A percentile compares a stretch with the other conserved stretches of the same genome.
These are phyloP conservation scores for Tarsius wallacei DNA, from an alignment of 2,797 vertebrate species.

Conservation along the genomic window DNA sequence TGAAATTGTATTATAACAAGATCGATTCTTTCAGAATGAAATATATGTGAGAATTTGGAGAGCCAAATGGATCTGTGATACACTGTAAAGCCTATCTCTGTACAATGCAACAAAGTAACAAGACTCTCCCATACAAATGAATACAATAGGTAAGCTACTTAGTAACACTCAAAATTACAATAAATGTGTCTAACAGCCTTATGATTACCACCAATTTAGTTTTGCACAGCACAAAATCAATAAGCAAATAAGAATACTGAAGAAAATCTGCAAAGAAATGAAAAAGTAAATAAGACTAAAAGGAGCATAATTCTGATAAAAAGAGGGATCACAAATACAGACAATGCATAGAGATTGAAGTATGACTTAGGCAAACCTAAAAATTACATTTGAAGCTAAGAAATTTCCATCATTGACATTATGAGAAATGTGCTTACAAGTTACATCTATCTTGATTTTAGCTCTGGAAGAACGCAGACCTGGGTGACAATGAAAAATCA, in stretches of 20 bases:
- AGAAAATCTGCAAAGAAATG: constrained; percentile 33
- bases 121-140: constrained; percentile 30
- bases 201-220: constrained; percentile 27
- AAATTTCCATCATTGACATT: background rate
- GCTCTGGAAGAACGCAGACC: constrained; percentile 36
- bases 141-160: constrained; percentile 11
- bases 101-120: constrained; percentile 52
- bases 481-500: background rate
- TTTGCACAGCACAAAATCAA: constrained; percentile 30
- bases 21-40: constrained; percentile 39
- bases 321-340: background rate
- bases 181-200: constrained; percentile 14
- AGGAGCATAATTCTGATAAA: background rate
- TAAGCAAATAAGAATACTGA: constrained; percentile 47
- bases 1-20: constrained; percentile 52
- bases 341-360: background rate
- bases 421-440: constrained; percentile 49
- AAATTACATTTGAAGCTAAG: constrained; percentile 61
- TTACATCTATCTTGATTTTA: constrained; percentile 1
- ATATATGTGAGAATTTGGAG: constrained; percentile 48
- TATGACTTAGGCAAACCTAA: background rate
- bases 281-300: constrained; percentile 35
- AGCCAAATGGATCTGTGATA: constrained; percentile 43
- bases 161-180: constrained; percentile 50
- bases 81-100: background rate